A percentile compares a stretch with the other conserved stretches of the same genome.
Conservation (phyloP, 2,888 invertebrate genomes). For the Odontomyia ornata region DNA sequence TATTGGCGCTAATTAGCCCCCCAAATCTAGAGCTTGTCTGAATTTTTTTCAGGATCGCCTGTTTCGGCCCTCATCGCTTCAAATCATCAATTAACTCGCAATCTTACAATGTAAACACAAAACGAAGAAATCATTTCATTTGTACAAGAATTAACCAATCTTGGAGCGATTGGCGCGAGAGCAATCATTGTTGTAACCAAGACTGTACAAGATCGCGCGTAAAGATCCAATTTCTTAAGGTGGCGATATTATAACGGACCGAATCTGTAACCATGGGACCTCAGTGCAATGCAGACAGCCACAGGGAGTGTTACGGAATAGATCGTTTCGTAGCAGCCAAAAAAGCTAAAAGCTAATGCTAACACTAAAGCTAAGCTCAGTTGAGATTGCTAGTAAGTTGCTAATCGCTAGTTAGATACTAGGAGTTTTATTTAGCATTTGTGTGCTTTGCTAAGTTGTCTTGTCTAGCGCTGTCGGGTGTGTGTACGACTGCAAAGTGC, state of each 20-base stretch:
- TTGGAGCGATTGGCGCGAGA: not conserved
- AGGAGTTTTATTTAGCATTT: slow-evolving; percentile 19
- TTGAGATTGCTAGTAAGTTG: slow-evolving; percentile 25
- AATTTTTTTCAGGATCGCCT: too few relatives aligned
- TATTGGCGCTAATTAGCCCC: too few relatives aligned
- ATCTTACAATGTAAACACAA: too few relatives aligned
- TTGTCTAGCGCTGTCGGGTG: not conserved
- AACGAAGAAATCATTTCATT: too few relatives aligned
- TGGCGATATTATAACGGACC: slow-evolving; percentile 42
- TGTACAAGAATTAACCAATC: too few relatives aligned
- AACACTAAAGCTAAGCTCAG: slow-evolving; percentile 11
- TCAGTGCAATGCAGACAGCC: slow-evolving; percentile 49
- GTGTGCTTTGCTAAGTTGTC: slow-evolving; percentile 16
- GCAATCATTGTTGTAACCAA: slow-evolving; percentile 21
- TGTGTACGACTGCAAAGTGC: slow-evolving; percentile 21
- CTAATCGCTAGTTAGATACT: slow-evolving; percentile 28
- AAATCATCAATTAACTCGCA: too few relatives aligned
- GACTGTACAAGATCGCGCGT: slow-evolving; percentile 11
- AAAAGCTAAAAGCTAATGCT: slow-evolving; percentile 18
- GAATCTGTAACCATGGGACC: slow-evolving; percentile 45
- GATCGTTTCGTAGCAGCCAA: slow-evolving; percentile 40
- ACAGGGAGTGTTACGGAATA: slow-evolving; percentile 51
- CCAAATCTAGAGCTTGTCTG: too few relatives aligned
- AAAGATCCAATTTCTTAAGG: slow-evolving; percentile 42
- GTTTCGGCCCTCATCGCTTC: too few relatives aligned